Conservation (phyloP, 2,113 vertebrate species). For the Charadrius vociferus region DNA sequence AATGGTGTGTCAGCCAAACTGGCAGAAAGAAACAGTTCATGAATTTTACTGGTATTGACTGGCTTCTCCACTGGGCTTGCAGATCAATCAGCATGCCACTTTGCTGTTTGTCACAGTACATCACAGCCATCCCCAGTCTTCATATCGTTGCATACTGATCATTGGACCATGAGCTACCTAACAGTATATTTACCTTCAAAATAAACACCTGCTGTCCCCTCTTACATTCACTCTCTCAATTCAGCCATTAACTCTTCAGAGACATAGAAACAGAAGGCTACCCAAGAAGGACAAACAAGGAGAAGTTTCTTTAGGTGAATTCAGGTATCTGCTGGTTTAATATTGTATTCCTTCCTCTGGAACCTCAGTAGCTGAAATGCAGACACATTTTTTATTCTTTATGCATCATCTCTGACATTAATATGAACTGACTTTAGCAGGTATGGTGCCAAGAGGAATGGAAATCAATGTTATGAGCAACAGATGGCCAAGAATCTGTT, state of each 20-base stretch:
- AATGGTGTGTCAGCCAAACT: not conserved
- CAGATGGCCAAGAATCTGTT: conserved; percentile 20
- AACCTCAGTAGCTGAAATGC: not conserved
- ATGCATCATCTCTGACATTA: conserved; percentile 6
- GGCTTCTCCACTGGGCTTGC: not conserved
- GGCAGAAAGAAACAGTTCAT: not conserved
- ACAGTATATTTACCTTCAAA: not conserved
- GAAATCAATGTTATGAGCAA: conserved; percentile 30
- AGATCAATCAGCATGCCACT: not conserved
- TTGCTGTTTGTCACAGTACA: not conserved
- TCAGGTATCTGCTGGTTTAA: not conserved
- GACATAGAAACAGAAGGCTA: not conserved
- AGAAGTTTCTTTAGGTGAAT: not conserved
- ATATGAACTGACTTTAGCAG: not conserved
- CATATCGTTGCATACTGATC: not conserved
- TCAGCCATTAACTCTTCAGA: not conserved
- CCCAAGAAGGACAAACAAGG: not conserved
- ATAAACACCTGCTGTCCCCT: not conserved
- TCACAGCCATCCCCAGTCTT: not conserved
- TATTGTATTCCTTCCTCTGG: not conserved
- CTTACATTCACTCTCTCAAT: not conserved
- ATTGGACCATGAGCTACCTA: not conserved
- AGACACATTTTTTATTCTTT: not conserved
- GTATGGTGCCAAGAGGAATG: conserved; percentile 21
- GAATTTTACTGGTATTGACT: not conserved